A percentile compares a stretch with the other conserved stretches of the same genome.
These are phyloP conservation scores for Ellobius talpinus DNA, from an alignment of 2,113 vertebrate species.

Conservation along the genomic window DNA sequence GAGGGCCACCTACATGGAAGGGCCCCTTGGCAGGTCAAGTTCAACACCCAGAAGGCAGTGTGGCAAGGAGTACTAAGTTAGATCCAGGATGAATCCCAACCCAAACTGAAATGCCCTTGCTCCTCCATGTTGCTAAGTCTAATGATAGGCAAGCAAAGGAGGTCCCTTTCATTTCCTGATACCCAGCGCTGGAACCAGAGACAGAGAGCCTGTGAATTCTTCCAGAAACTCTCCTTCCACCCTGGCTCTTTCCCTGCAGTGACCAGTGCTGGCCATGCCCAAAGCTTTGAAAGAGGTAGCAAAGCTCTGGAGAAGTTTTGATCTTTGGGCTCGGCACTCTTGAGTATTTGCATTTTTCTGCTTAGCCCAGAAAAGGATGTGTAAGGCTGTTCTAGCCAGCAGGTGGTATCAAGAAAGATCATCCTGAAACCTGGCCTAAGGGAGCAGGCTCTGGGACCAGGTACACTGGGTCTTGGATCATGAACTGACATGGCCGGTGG, in stretches of 20 bases:
- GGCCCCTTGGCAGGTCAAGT: neutral
- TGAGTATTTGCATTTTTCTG: neutral
- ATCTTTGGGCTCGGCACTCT: neutral
- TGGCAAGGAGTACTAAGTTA: neutral
- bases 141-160: neutral
- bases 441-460: neutral
- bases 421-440: neutral
- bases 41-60: neutral
- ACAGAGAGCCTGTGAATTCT: neutral
- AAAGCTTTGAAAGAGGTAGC: neutral
- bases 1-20: neutral
- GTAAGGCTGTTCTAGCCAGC: neutral
- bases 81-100: neutral
- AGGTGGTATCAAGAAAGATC: neutral
- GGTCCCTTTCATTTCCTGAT: neutral
- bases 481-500: neutral
- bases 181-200: neutral
- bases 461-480: neutral
- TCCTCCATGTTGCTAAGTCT: neutral
- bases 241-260: neutral
- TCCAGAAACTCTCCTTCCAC: neutral
- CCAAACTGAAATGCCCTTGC: neutral
- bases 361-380: neutral
- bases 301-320: neutral
- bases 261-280: neutral